A percentile compares a stretch with the other conserved stretches of the same genome.
Conservation (phyloP, 2,113 vertebrate genomes). For the Cyphomyrus plagiostoma region DNA sequence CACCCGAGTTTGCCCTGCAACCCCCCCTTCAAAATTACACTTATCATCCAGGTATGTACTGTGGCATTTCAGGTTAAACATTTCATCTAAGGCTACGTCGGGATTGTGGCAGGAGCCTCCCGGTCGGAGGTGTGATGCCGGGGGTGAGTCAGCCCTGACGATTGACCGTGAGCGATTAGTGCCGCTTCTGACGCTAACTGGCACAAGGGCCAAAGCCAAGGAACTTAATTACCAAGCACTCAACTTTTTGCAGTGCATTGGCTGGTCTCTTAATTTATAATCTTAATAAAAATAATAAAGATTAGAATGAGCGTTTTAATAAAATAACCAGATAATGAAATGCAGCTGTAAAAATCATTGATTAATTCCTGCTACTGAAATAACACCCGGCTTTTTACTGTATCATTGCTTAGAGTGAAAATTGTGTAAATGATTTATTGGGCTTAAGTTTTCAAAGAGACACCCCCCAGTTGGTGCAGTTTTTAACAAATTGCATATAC, state of each 20-base stretch:
- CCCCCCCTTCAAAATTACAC: neutral
- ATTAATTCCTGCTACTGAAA: neutral
- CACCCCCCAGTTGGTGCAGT: neutral
- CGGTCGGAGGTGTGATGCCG: neutral
- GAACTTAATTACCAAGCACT: neutral
- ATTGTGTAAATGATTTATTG: neutral
- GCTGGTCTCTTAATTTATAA: neutral
- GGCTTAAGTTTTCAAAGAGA: neutral
- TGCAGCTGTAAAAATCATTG: neutral
- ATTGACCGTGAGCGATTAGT: neutral
- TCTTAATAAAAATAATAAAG: slow-evolving; percentile 9
- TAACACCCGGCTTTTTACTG: neutral
- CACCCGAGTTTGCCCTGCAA: neutral
- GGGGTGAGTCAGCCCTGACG: neutral
- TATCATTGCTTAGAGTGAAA: neutral
- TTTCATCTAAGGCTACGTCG: neutral
- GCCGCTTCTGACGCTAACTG: neutral
- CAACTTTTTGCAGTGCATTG: neutral
- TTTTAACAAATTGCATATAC: neutral
- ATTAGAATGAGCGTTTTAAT: neutral
- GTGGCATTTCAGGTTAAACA: neutral
- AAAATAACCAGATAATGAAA: neutral
- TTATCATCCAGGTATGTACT: neutral
- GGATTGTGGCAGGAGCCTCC: neutral
- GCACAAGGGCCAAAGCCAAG: neutral